Evolutionary conservation across 2,888 invertebrate species (phyloP).

Genomic region (Apocheima hispidaria): DNA sequence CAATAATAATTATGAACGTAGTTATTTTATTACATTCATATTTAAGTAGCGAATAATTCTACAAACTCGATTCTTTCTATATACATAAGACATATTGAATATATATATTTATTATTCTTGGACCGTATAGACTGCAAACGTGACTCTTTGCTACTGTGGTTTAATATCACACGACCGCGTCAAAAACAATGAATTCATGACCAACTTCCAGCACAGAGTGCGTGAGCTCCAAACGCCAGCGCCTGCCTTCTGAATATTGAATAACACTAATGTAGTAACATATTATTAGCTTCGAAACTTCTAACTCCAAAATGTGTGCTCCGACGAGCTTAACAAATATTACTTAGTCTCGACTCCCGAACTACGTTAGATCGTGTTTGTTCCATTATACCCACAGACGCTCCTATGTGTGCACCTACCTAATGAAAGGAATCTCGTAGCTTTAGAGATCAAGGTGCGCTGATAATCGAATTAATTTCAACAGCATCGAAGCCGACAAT

Average conservation of each 20-base stretch:
- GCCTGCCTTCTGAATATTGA: constrained; percentile 68
- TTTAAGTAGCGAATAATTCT: constrained; percentile 67
- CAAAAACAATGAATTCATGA: constrained; percentile 83
- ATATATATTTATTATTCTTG: constrained; percentile 74
- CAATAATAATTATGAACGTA: constrained; percentile 7
- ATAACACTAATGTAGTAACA: constrained; percentile 60
- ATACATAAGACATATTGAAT: constrained; percentile 51
- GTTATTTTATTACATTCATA: constrained; percentile 46
- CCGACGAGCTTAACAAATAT: constrained; percentile 41
- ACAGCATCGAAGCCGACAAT: constrained; percentile 75
- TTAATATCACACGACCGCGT: constrained; percentile 79
- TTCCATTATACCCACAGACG: constrained; percentile 58
- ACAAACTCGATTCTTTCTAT: constrained; percentile 75
- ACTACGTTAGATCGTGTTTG: constrained; percentile 54
- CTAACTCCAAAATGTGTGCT: constrained; percentile 31
- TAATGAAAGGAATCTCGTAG: constrained; percentile 76
- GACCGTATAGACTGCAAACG: constrained; percentile 71
- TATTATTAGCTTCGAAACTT: constrained; percentile 40
- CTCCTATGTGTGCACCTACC: constrained; percentile 53
- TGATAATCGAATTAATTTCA: constrained; percentile 84
- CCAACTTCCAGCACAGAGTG: constrained; percentile 70
- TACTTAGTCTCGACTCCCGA: constrained; percentile 43
- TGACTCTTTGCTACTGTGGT: constrained; percentile 82
- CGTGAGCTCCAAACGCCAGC: constrained; percentile 66
- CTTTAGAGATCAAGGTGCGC: constrained; percentile 80